Conservation (phyloP, 1,140 invertebrate species). For the Leptinotarsa lineolata region DNA sequence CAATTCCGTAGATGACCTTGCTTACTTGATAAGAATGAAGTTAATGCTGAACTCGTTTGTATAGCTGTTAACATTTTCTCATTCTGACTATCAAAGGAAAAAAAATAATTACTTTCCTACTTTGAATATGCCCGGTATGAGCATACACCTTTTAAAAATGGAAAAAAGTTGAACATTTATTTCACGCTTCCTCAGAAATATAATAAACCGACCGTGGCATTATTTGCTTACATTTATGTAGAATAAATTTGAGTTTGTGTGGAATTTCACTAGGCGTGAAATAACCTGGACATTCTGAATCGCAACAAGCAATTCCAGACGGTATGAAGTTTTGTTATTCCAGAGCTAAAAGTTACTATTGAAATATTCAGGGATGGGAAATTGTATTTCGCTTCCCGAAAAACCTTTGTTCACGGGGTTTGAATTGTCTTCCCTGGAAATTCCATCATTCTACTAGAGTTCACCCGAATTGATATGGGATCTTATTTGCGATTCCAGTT, state of each 20-base stretch:
- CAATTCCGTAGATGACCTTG: too few relatives aligned
- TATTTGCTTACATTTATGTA: conserved; percentile 20
- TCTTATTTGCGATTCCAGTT: too few relatives aligned
- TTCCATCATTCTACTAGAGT: not conserved
- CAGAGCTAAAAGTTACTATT: conserved; percentile 23
- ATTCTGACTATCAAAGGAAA: too few relatives aligned
- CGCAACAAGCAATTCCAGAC: conserved; percentile 25
- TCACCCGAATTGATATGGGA: too few relatives aligned
- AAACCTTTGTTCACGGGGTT: not conserved
- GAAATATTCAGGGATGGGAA: conserved; percentile 26
- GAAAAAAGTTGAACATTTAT: not conserved
- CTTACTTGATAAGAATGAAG: too few relatives aligned
- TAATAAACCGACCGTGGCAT: conserved; percentile 1
- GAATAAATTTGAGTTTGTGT: conserved; percentile 20
- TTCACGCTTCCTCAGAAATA: not conserved
- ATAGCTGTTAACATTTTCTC: too few relatives aligned
- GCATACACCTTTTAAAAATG: too few relatives aligned
- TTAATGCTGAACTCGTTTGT: too few relatives aligned
- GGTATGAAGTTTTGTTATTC: conserved; percentile 31
- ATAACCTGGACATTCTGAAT: conserved; percentile 33
- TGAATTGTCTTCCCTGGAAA: not conserved
- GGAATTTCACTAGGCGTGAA: conserved; percentile 32
- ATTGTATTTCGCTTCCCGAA: not conserved
- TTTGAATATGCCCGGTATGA: too few relatives aligned
- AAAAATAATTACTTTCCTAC: too few relatives aligned